These are phyloP conservation scores for Silurus meridionalis DNA, from an alignment of 2,113 vertebrate species.

Conservation along the genomic window DNA sequence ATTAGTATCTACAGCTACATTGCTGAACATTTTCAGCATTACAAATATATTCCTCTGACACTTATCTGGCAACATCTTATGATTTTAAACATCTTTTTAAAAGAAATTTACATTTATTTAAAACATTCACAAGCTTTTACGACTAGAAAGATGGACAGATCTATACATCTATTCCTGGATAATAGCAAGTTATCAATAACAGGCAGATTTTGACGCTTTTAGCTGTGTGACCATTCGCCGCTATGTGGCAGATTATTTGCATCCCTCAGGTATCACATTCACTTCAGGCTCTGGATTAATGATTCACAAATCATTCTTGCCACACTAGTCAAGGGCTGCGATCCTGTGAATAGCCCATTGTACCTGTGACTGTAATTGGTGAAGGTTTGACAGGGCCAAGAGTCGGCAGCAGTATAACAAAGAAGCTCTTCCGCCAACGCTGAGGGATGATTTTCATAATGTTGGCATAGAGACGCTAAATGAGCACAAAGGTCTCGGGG, in stretches of 20 bases:
- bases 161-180: slow-evolving; percentile 87
- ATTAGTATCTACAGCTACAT: background rate
- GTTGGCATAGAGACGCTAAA: slow-evolving; percentile 91
- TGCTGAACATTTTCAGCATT: background rate
- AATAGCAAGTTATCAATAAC: slow-evolving; percentile 77
- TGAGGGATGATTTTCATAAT: slow-evolving; percentile 99
- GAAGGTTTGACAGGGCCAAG: slow-evolving; percentile 96
- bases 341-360: slow-evolving; percentile 98
- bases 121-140: slow-evolving; percentile 66
- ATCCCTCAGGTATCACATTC: slow-evolving; percentile 97
- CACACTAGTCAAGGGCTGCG: slow-evolving; percentile 95
- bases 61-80: slow-evolving; percentile 56
- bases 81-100: slow-evolving; percentile 58
- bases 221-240: slow-evolving; percentile 83
- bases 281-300: slow-evolving; percentile 94
- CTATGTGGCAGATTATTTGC: slow-evolving; percentile 93
- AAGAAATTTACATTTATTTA: slow-evolving; percentile 66
- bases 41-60: background rate
- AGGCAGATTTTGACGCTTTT: slow-evolving; percentile 80
- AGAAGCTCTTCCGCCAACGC: slow-evolving; percentile 91
- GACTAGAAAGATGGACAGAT: slow-evolving; percentile 77
- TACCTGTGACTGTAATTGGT: slow-evolving; percentile 99
- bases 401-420: slow-evolving; percentile 96
- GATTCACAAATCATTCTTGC: slow-evolving; percentile 99
- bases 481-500: slow-evolving; percentile 93